Evolutionary conservation across 2,797 vertebrate species (phyloP).

Genomic region (Sciaenops ocellatus): DNA sequence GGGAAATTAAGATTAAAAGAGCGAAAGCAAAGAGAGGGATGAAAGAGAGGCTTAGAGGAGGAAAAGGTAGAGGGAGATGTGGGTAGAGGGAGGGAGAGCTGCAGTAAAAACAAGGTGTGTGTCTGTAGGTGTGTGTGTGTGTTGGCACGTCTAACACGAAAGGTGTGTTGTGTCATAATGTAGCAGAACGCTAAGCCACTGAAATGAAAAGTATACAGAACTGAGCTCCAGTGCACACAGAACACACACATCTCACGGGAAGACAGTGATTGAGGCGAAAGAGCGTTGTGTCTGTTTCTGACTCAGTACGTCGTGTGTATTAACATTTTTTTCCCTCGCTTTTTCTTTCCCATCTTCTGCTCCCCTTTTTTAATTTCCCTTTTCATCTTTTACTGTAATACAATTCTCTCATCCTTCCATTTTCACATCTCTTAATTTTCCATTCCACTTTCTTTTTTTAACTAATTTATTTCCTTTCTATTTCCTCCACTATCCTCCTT

Average conservation of each 20-base stretch:
- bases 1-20: slow-evolving; percentile 60
- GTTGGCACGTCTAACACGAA: slow-evolving; percentile 32
- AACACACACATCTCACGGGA: slow-evolving; percentile 26
- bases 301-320: slow-evolving; percentile 30
- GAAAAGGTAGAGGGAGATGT: slow-evolving; percentile 23
- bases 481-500: neutral
- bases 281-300: slow-evolving; percentile 34
- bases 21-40: slow-evolving; percentile 51
- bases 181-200: slow-evolving; percentile 29
- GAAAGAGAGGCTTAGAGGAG: slow-evolving; percentile 52
- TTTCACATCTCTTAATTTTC: slow-evolving; percentile 1
- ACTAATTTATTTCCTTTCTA: neutral
- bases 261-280: slow-evolving; percentile 43
- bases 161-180: slow-evolving; percentile 51
- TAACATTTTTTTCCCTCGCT: slow-evolving; percentile 44
- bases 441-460: neutral
- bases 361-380: neutral
- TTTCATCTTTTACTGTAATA: slow-evolving; percentile 6
- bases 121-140: slow-evolving; percentile 9
- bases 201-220: slow-evolving; percentile 60
- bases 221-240: slow-evolving; percentile 28
- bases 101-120: slow-evolving; percentile 20
- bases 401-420: slow-evolving; percentile 6
- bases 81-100: neutral
- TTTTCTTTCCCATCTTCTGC: slow-evolving; percentile 1